Conservation (phyloP, 2,888 invertebrate species). For the Patella depressa region DNA sequence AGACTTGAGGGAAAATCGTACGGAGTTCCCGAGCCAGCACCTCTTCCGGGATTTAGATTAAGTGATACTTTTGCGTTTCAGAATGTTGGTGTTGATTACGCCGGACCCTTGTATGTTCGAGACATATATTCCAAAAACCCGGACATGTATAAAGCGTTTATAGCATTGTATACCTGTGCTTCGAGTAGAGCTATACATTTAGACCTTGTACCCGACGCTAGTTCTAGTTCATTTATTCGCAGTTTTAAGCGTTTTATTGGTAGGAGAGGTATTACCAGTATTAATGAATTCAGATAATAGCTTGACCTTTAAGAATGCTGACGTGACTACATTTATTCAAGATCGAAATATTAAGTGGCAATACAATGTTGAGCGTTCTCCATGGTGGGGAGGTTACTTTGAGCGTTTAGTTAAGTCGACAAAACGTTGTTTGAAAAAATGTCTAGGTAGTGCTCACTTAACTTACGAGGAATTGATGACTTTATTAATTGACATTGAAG, state of each 20-base stretch:
- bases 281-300: conserved; percentile 3
- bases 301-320: neutral
- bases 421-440: neutral
- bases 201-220: neutral
- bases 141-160: neutral
- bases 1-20: neutral
- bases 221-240: neutral
- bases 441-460: neutral
- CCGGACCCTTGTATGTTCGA: neutral
- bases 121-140: neutral
- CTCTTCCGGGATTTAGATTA: neutral
- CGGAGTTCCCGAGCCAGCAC: neutral
- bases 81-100: neutral
- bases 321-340: neutral
- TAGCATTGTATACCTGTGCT: conserved; percentile 3
- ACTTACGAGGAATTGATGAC: neutral
- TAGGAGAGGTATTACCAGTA: conserved; percentile 3
- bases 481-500: neutral
- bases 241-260: conserved; percentile 6
- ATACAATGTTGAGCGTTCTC: neutral
- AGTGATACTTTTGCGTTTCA: neutral
- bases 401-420: neutral
- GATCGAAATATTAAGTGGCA: neutral
- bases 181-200: conserved; percentile 4
- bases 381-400: conserved; percentile 6